Base-by-base conservation (phyloP, 1,140 invertebrate genomes). In the Pseudomyrmex flavicornis region DNA sequence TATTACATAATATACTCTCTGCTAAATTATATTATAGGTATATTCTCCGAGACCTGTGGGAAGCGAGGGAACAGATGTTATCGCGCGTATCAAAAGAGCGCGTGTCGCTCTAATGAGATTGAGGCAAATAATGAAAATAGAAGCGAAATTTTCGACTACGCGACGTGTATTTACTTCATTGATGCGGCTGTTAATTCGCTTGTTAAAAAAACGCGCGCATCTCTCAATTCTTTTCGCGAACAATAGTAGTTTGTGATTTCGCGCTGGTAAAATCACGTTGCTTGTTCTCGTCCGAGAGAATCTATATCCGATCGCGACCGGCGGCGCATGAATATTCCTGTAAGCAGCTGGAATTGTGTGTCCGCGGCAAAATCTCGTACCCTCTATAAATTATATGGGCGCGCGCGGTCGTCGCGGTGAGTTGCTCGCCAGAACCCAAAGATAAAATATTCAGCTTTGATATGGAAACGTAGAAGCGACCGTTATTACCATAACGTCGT, bases 391-490 rank as follows among this genome's bases (percentile, higher is more conserved):
- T 79, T 72, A 80, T 72, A 80, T 70, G 22, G 44, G 35, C 35
- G 35, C 35, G 35, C 35, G 35, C 13, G 50, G 50, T 52, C 50
- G 52, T 70, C 65, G 54, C 44, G 26, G 48, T 9, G 76, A 69
- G 26, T 69, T n/a, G 52, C 20, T 58, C 50, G 17, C 48, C 26
- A 35, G 7, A 35, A 1, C 15, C 10, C 35, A 46, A 70, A 70
- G 35, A 59, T 79, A 70, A 70, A 79, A 79, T 79, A 79, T 79
- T 79, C 76, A 69, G 35, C 65, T 59, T 58, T 59, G 76, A 79
- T 79, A 70, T 70, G 76, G 65, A 70, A 79, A 79, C 65, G 52
- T 13, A 13, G 50, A 12, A 13, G 50, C 13, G 50, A 52, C 9
- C 76, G 50, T 58, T 26, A 72, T 80, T 72, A 61, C 66, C 66